A percentile compares a stretch with the other conserved stretches of the same genome.
phyloP scores from a whole-genome alignment of 1,140 invertebrate species.

The Semibalanus balanoides region DNA sequence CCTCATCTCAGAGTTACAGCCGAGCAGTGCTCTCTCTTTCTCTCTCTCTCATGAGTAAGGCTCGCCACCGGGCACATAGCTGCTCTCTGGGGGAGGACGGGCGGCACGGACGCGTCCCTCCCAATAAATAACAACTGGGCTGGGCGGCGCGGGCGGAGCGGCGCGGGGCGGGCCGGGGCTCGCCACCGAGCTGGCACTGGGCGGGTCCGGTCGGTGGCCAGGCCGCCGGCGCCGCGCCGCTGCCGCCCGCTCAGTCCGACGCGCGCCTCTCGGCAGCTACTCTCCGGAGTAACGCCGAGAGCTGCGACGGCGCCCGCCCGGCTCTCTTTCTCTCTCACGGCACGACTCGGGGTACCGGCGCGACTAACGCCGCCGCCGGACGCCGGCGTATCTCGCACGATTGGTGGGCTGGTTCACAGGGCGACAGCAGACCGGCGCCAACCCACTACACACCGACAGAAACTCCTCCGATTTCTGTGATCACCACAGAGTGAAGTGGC shows the following conservation, averaged over 20 bases:
- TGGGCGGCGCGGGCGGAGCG: too few relatives aligned
- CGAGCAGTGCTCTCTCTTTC: too few relatives aligned
- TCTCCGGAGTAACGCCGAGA: neutral
- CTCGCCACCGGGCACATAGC: neutral
- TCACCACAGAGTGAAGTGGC: too few relatives aligned
- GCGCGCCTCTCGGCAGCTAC: neutral
- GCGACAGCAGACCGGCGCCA: too few relatives aligned
- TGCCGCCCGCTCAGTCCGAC: too few relatives aligned
- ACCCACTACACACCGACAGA: too few relatives aligned
- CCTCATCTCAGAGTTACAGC: neutral
- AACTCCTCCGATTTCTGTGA: too few relatives aligned
- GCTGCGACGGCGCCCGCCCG: too few relatives aligned
- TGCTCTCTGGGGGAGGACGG: neutral
- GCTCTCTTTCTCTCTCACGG: too few relatives aligned
- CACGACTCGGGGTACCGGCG: neutral
- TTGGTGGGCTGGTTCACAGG: neutral
- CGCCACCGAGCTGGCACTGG: neutral
- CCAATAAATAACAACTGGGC: neutral
- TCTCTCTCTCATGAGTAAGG: neutral
- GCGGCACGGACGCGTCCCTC: neutral
- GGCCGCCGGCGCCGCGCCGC: too few relatives aligned
- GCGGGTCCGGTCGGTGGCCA: neutral
- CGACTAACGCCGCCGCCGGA: neutral
- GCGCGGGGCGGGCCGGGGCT: too few relatives aligned
- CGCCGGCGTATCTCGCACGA: neutral